Evolutionary conservation across 2,888 invertebrate species (phyloP).

Genomic region (Taenaris catops): DNA sequence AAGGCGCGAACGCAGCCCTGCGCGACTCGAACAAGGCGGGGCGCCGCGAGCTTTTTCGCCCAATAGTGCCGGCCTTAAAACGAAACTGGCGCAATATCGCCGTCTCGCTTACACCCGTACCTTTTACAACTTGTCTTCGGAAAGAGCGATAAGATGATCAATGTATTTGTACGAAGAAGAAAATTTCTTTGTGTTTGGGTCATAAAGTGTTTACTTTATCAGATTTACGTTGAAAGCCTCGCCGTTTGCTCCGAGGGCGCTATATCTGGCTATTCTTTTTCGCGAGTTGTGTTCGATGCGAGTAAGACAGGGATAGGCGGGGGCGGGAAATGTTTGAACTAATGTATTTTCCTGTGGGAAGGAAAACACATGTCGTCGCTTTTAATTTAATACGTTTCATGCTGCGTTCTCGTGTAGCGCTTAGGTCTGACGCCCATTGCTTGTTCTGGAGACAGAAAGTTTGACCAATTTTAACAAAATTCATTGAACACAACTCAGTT

Average conservation of each 20-base stretch:
- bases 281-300: constrained; percentile 8
- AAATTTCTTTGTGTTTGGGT: constrained; percentile 72
- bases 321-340: constrained; percentile 67
- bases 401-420: constrained; percentile 63
- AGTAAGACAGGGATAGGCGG: constrained; percentile 42
- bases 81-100: constrained; percentile 27
- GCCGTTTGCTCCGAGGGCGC: constrained; percentile 69
- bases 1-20: constrained; percentile 69
- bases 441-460: constrained; percentile 4
- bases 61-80: constrained; percentile 47
- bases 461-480: not conserved
- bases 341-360: constrained; percentile 79
- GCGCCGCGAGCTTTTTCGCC: constrained; percentile 59
- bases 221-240: constrained; percentile 77
- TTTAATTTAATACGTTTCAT: constrained; percentile 78
- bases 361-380: constrained; percentile 78
- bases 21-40: constrained; percentile 58
- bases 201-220: constrained; percentile 75
- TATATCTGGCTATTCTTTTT: constrained; percentile 44
- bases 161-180: constrained; percentile 44
- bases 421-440: constrained; percentile 23
- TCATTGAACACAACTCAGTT: no score
- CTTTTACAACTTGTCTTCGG: constrained; percentile 13
- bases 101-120: constrained; percentile 40
- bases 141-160: constrained; percentile 33